Evolutionary conservation across 1,140 invertebrate genomes (phyloP).

Genomic region (Bombus breviceps): DNA sequence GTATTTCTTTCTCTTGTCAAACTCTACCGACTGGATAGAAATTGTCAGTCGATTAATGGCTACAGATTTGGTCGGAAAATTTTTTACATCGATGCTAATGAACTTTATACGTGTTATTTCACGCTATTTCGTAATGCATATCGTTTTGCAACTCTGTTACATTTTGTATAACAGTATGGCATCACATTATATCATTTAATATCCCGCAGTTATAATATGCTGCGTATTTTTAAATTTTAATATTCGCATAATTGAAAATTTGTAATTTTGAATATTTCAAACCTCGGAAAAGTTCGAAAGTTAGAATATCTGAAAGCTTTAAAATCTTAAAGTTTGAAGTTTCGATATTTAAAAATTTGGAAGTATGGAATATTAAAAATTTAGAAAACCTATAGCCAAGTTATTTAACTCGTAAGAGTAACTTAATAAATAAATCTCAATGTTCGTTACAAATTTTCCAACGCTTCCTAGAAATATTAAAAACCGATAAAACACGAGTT

Average conservation of each 20-base stretch:
- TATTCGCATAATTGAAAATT: not conserved
- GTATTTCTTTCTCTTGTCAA: not conserved
- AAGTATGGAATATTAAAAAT: not conserved
- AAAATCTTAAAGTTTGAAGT: not conserved
- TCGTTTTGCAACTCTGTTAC: not conserved
- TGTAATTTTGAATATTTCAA: not conserved
- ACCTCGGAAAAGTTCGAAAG: not conserved
- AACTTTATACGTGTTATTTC: conserved; percentile 44
- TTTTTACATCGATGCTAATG: conserved; percentile 26
- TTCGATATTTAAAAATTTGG: no score
- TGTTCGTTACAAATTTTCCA: not conserved
- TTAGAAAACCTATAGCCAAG: rapidly evolving
- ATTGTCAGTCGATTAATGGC: conserved; percentile 11
- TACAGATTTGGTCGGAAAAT: conserved; percentile 3
- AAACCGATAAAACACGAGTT: not conserved
- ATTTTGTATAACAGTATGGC: not conserved
- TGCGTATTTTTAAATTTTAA: not conserved
- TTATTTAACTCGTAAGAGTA: no score
- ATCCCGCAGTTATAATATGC: not conserved
- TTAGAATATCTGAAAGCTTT: not conserved
- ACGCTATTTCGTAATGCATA: conserved; percentile 23
- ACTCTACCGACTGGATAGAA: not conserved
- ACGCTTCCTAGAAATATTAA: not conserved
- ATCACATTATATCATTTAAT: not conserved
- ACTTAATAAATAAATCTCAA: not conserved